These are phyloP conservation scores for Clarias magur DNA, from an alignment of 2,113 vertebrate genomes.

Conservation along the genomic window DNA sequence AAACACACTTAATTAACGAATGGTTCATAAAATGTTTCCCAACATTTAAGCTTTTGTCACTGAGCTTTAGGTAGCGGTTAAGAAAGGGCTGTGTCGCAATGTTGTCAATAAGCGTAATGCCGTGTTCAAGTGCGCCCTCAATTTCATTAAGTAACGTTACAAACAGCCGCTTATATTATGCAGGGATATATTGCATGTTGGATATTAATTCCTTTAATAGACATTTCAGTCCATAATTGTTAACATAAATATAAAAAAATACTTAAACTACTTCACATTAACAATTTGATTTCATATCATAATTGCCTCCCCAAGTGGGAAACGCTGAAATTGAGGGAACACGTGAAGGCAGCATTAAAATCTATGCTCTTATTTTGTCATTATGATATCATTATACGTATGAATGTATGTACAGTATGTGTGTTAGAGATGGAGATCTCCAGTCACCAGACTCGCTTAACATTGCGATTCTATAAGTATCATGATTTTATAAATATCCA, in stretches of 20 bases:
- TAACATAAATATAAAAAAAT: neutral
- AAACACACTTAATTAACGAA: neutral
- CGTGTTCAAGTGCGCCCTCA: neutral
- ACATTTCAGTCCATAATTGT: neutral
- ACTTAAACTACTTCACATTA: neutral
- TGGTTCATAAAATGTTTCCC: too few species aligned
- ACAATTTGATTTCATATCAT: neutral
- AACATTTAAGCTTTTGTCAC: neutral
- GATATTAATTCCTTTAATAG: too few species aligned
- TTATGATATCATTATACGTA: neutral
- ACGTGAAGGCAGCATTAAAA: neutral
- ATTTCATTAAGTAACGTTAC: neutral
- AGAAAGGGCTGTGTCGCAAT: neutral
- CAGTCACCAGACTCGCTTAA: too few species aligned
- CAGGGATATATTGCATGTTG: neutral
- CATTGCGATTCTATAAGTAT: too few species aligned
- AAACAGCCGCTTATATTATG: neutral
- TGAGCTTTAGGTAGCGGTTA: neutral
- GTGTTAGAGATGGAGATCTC: too few species aligned
- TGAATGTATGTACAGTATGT: too few species aligned
- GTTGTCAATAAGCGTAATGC: neutral
- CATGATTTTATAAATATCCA: too few species aligned
- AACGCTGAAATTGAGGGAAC: neutral
- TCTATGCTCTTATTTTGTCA: neutral
- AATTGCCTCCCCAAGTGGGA: neutral